Percentiles rank a stretch among this genome's conserved stretches.
Conservation (phyloP, 1,140 invertebrate species). For the Gryon sp. region DNA sequence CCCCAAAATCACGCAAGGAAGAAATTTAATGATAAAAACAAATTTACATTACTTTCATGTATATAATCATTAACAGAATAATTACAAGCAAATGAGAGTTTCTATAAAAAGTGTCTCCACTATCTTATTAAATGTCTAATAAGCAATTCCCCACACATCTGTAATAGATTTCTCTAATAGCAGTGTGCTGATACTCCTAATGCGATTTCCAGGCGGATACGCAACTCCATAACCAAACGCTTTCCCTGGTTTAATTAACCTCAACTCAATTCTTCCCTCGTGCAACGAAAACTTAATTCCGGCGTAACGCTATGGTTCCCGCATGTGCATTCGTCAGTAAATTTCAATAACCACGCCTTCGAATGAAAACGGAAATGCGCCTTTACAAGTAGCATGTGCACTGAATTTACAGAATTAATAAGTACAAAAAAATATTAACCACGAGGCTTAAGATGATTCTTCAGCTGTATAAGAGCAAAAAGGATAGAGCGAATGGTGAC, state of each 20-base stretch:
- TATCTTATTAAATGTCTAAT: slow-evolving; percentile 49
- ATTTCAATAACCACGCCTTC: slow-evolving; percentile 51
- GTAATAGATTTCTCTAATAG: slow-evolving; percentile 62
- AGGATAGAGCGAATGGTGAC: too few relatives aligned
- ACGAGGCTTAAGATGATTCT: too few relatives aligned
- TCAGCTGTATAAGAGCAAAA: too few relatives aligned
- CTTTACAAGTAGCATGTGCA: slow-evolving; percentile 9
- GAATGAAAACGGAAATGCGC: not conserved
- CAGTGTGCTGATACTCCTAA: slow-evolving; percentile 59
- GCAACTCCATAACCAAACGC: slow-evolving; percentile 50
- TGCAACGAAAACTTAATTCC: slow-evolving; percentile 58
- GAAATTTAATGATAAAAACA: too few relatives aligned
- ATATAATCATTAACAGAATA: too few relatives aligned
- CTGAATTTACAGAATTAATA: slow-evolving; percentile 24
- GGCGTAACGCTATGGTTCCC: slow-evolving; percentile 13
- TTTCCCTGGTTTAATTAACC: slow-evolving; percentile 58
- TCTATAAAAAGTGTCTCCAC: slow-evolving; percentile 5
- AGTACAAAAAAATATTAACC: slow-evolving; percentile 31
- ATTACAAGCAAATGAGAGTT: too few relatives aligned
- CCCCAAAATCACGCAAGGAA: too few relatives aligned
- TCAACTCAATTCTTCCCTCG: slow-evolving; percentile 60
- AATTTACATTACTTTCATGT: too few relatives aligned
- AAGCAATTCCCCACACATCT: slow-evolving; percentile 50
- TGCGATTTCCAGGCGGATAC: slow-evolving; percentile 59
- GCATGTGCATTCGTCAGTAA: slow-evolving; percentile 27